Conservation (phyloP, 2,797 vertebrate genomes). For the Spea hammondii region DNA sequence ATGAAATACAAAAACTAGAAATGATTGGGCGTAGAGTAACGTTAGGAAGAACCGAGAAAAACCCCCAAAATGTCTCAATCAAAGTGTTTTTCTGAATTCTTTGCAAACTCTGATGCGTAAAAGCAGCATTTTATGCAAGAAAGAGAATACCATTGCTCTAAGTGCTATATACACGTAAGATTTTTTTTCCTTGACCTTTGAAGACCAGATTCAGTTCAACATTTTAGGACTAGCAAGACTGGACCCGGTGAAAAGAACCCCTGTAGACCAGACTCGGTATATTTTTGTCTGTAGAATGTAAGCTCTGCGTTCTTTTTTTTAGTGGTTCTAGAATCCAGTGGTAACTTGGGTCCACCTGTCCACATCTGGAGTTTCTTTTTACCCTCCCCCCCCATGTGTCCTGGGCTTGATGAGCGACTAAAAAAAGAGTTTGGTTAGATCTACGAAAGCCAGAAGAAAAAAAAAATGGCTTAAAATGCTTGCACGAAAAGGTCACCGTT, state of each 20-base stretch:
- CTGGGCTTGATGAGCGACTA: neutral
- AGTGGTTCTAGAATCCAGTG: constrained; percentile 9
- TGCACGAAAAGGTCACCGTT: neutral
- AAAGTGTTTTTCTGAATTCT: too few species aligned
- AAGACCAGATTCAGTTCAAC: too few species aligned
- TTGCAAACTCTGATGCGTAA: too few species aligned
- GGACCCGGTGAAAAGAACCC: neutral
- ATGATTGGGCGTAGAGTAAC: too few species aligned
- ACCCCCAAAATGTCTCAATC: too few species aligned
- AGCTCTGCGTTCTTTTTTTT: neutral
- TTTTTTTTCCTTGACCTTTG: neutral
- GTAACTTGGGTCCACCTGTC: neutral
- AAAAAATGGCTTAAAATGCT: neutral
- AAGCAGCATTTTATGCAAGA: too few species aligned
- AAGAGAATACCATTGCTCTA: neutral
- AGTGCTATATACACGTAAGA: constrained; percentile 1
- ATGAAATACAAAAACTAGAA: too few species aligned
- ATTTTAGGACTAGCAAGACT: too few species aligned
- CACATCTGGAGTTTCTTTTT: neutral
- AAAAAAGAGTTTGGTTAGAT: neutral
- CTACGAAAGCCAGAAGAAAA: neutral
- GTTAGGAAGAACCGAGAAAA: too few species aligned
- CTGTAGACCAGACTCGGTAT: neutral
- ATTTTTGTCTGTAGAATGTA: too few species aligned
- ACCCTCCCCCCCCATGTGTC: too few species aligned